Evolutionary conservation across 1,140 invertebrate genomes (phyloP), one percentile per base, ranked within the genome.

Genomic region (Macrocentrus cingulum): DNA sequence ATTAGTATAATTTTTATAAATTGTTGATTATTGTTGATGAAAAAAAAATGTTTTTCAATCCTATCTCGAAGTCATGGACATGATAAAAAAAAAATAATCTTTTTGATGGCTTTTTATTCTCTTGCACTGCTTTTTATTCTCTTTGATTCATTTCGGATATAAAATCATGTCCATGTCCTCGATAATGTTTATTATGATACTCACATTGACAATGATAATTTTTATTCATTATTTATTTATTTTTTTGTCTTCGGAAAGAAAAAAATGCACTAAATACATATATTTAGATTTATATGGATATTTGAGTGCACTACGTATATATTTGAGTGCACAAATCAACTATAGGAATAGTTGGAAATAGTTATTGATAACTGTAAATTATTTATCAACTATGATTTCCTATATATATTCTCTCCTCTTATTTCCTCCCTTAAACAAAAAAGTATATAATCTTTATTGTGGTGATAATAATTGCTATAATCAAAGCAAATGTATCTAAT

Each of bases 361-460:
- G 5, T 39, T 39, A 4, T 5, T n/a, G 15, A 9, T 39, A n/a
- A 4, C n/a, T n/a, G 8, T 9, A 34, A 34, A 1, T 1, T n/a
- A n/a, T n/a, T n/a, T n/a, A n/a, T n/a, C n/a, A n/a, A n/a, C n/a
- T n/a, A n/a, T n/a, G n/a, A 34, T 11, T 39, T 51, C 9, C n/a
- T 34, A 34, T 15, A 34, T 18, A 22, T 32, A 34, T 11, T 16
- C 22, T 49, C 29, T 56, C 54, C 54, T 56, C 54, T 56, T 56
- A 56, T 56, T 36, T 29, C 23, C 19, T n/a, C n/a, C n/a, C n/a
- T n/a, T n/a, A n/a, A n/a, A n/a, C n/a, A n/a, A 34, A n/a, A 49
- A 49, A 19, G n/a, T 37, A 6, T 51, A 9, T 39, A 20, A 37
- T 37, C 22, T 13, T 37, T 36, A 19, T 51, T 29, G 25, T 29